Conservation (phyloP, 2,797 vertebrate species). For the Eurystomus glaucurus region DNA sequence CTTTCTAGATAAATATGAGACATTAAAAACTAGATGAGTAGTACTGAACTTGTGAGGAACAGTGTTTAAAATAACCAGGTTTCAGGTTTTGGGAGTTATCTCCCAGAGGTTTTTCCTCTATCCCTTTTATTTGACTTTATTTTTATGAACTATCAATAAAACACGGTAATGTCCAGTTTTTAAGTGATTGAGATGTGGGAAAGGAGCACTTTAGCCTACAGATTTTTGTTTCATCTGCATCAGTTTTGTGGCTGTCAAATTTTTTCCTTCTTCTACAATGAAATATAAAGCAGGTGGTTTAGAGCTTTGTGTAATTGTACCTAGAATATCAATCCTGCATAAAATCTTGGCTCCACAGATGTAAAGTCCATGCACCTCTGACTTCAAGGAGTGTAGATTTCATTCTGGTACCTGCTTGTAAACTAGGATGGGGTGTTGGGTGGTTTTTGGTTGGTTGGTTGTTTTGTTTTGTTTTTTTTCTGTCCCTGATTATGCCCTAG, state of each 20-base stretch:
- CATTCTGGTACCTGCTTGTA: neutral
- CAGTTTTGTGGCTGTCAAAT: neutral
- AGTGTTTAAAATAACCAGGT: neutral
- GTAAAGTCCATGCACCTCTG: neutral
- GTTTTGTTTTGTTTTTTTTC: rapidly evolving
- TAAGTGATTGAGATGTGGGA: neutral
- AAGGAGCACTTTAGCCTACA: neutral
- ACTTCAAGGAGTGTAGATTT: neutral
- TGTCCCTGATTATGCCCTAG: neutral
- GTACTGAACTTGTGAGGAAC: neutral
- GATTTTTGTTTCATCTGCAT: neutral
- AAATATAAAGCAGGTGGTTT: neutral
- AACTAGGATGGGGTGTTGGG: neutral
- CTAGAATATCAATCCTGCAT: neutral
- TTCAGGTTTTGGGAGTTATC: neutral
- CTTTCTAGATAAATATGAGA: neutral
- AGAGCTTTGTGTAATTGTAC: neutral
- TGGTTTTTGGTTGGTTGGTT: neutral
- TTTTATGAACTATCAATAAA: neutral
- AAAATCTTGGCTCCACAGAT: neutral
- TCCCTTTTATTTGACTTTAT: neutral
- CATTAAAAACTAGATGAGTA: neutral
- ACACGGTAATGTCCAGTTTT: neutral
- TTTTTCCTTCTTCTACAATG: neutral
- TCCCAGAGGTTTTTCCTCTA: neutral